Base-by-base conservation (phyloP, 2,797 vertebrate species). In the Cyprinella venusta region DNA sequence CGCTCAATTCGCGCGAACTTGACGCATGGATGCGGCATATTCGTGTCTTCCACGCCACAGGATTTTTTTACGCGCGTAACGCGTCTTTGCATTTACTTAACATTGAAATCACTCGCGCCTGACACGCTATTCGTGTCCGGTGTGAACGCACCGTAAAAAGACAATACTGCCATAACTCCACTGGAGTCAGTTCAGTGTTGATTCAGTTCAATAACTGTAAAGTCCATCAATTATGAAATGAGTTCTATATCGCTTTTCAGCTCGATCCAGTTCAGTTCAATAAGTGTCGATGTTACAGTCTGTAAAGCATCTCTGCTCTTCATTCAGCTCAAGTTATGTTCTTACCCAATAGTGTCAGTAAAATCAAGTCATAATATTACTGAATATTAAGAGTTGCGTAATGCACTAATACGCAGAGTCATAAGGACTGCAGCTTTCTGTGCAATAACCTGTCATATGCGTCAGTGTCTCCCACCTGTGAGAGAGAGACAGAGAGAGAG, bases 401-500 rank as follows among this genome's bases (percentile, higher is more conserved):
- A 76, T 76, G 65, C 80, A 78, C 75, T 77, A 78, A 82, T 87
- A 69, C 42, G 21, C 54, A 75, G 74, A 52, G 70, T 82, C 81
- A 82, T 85, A 75, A 86, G 87, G 81, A 68, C 69, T 81, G 78
- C 74, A 19, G 69, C 70, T 83, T 36, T 87, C 68, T 70, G 40
- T 79, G 83, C 76, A 74, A 42, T 79, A 65, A 84, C 79, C 65
- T 87, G 82, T 84, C 82, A 82, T 80, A 83, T 71, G 78, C 74
- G 24, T 78, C 83, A 70, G 59, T 76, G 79, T 74, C 80, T 80
- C 82, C 77, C 64, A 89, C 88, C 83, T 76, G 83, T 76, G 68
- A 64, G 79, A 65, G 56, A 70, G 83, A 56, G 48, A 38, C 38
- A 54, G 81, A 67, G 50, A 72, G 83, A 56, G 48, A 38, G 45